Base-by-base conservation (phyloP, 2,113 vertebrate genomes). In the Scomber colias region DNA sequence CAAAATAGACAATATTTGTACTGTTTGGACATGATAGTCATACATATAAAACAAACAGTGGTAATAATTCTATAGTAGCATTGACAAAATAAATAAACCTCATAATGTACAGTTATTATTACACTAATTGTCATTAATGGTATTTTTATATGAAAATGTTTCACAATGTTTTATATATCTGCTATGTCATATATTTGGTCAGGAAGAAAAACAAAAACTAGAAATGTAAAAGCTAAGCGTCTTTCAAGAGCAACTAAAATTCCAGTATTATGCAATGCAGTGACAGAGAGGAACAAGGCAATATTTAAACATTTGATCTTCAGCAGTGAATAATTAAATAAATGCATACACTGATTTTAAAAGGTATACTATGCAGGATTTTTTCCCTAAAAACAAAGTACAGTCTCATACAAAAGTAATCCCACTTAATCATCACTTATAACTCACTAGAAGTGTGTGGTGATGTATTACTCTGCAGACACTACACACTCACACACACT, bases 51-150 rank as follows among this genome's bases (percentile, higher is more conserved):
- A 87, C 71, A 77, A 89, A 89, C 80, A 73, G 81, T 85, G 86
- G 86, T 55, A 63, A 48, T 70, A 80, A n/a, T 65, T 73, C 24
- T 63, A 84, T 79, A 89, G 64, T 79, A 89, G 70, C 80, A 80
- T 74, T 89, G 79, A 88, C 81, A 85, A 90, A 93, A 92, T 92
- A 92, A 92, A 92, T 92, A 91, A 72, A 81, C 70, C 66, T 90
- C 61, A 81, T 75, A 82, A 85, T 87, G 76, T 92, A 91, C 86
- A 92, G 74, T 75, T 75, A 80, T 73, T 65, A 68, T 84, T 75
- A 80, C 55, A 84, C 67, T 77, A 40, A 40, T 9, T 9, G 8
- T 40, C 66, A 81, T 85, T 63, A 79, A 69, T 48, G 83, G 21
- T 1, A 49, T 67, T 78, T 79, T 55, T 88, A 63, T 82, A 78